These are phyloP conservation scores for Coilia nasus DNA, from an alignment of 2,797 vertebrate species.

Conservation along the genomic window DNA sequence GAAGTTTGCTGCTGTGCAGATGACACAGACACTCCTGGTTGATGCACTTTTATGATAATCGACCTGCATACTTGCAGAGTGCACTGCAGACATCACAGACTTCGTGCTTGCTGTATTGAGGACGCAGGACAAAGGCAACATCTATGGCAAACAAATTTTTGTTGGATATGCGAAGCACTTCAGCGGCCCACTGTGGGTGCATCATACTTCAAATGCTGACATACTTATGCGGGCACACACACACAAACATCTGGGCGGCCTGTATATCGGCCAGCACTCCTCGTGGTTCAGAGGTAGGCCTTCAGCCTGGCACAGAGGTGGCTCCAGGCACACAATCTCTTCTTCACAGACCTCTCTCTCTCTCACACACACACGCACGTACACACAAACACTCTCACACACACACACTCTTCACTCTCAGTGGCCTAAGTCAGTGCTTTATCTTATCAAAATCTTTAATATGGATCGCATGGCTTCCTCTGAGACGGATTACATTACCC, in stretches of 20 bases:
- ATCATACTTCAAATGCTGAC: no score
- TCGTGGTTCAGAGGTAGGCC: background rate
- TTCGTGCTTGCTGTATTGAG: background rate
- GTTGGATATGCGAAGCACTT: background rate
- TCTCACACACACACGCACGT: background rate
- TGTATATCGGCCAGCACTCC: background rate
- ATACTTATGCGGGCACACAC: background rate
- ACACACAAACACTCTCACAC: background rate
- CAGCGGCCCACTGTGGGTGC: background rate
- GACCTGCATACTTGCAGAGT: background rate
- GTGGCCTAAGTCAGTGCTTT: slow-evolving; percentile 37
- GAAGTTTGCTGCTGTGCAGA: background rate
- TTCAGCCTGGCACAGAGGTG: background rate
- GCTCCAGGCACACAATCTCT: background rate
- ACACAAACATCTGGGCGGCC: background rate
- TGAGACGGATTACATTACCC: slow-evolving; percentile 47
- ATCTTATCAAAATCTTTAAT: slow-evolving; percentile 56
- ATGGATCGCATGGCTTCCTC: slow-evolving; percentile 41
- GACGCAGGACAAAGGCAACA: background rate
- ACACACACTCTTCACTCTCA: slow-evolving; percentile 27
- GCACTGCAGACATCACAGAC: background rate
- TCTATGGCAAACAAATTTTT: background rate
- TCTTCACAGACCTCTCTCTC: background rate
- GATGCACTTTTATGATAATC: background rate
- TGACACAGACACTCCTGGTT: background rate